Conservation (phyloP, 2,113 vertebrate genomes). For the Chamaetylas fuelleborni region DNA sequence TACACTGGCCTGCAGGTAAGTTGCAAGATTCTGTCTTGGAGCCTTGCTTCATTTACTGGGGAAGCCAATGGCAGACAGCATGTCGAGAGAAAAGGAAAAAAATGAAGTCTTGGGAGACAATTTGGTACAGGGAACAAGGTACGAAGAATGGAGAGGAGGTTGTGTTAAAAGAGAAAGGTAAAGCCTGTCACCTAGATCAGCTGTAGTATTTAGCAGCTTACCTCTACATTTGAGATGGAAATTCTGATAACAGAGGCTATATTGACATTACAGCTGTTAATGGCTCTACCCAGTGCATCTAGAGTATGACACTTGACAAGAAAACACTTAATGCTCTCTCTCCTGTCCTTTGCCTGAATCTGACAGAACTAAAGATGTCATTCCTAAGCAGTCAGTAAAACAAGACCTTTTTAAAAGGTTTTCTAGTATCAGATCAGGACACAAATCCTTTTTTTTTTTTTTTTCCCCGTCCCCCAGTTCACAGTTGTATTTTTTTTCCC, state of each 20-base stretch:
- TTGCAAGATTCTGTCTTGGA: not conserved
- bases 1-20: not conserved
- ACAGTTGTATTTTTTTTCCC: not conserved
- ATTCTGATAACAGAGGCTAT: not conserved
- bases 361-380: not conserved
- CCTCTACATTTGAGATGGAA: not conserved
- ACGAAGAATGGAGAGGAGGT: not conserved
- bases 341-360: not conserved
- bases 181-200: not conserved
- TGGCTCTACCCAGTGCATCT: not conserved
- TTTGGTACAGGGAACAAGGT: not conserved
- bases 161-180: not conserved
- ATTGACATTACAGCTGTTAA: not conserved
- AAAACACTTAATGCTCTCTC: not conserved
- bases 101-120: not conserved
- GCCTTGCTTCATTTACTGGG: not conserved
- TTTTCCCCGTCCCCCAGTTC: not conserved
- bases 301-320: not conserved
- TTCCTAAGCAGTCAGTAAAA: not conserved
- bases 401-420: not conserved
- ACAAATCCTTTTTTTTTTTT: not conserved
- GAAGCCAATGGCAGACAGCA: not conserved
- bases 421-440: not conserved
- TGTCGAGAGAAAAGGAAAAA: fast-evolving
- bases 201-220: not conserved